phyloP scores from a whole-genome alignment of 2,888 invertebrate genomes.

The Synergus umbraculus region DNA sequence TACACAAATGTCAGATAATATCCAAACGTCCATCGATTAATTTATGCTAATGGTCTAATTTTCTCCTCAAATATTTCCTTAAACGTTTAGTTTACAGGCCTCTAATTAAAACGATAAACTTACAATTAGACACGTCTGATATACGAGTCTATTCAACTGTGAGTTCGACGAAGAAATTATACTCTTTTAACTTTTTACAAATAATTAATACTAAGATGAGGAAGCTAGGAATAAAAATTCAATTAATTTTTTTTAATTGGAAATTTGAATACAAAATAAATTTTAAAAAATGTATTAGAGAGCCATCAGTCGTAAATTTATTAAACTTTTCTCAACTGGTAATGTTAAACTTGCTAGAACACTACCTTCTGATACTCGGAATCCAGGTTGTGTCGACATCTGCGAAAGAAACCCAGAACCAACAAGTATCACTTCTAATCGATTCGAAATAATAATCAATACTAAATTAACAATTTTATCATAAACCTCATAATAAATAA shows the following conservation, averaged over 20 bases:
- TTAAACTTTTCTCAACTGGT: not conserved
- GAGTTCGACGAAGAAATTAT: not conserved
- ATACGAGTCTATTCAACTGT: not conserved
- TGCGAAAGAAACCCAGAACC: not conserved
- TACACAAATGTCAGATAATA: no score
- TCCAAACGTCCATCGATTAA: no score
- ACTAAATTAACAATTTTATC: no score
- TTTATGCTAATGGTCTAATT: not conserved
- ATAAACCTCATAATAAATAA: not conserved
- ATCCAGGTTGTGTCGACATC: slow-evolving; percentile 15
- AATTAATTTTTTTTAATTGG: not conserved
- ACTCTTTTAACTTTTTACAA: no score
- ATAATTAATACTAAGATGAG: not conserved
- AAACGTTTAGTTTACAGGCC: not conserved
- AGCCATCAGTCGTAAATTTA: not conserved
- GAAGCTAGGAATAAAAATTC: not conserved
- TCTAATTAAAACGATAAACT: not conserved
- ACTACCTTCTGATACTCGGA: not conserved
- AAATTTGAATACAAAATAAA: not conserved
- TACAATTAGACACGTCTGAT: not conserved
- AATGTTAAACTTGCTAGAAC: not conserved
- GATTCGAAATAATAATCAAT: not conserved
- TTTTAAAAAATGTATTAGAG: no score
- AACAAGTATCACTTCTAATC: not conserved
- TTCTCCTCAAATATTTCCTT: slow-evolving; percentile 1